phyloP scores from a whole-genome alignment of 2,113 vertebrate genomes.

The Haplotaxodon microlepis region DNA sequence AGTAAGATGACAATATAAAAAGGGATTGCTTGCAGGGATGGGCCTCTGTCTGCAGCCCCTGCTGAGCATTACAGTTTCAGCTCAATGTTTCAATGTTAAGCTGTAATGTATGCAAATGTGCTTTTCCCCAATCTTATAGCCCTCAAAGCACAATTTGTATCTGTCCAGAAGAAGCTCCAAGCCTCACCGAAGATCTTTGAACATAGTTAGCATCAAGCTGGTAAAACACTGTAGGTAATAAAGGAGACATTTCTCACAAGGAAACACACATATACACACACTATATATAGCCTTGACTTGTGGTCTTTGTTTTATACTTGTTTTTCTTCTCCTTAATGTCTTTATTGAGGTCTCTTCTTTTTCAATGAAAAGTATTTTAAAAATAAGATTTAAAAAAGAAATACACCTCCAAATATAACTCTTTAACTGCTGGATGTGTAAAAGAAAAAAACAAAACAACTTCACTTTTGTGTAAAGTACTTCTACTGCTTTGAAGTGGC shows the following conservation, averaged over 20 bases:
- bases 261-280: neutral
- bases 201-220: neutral
- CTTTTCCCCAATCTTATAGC: neutral
- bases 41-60: neutral
- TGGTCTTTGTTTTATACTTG: neutral
- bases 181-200: neutral
- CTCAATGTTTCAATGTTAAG: neutral
- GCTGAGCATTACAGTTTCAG: neutral
- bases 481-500: neutral
- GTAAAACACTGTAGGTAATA: neutral
- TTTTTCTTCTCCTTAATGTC: neutral
- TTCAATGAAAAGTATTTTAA: neutral
- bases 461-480: neutral
- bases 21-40: neutral
- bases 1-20: neutral
- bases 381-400: neutral
- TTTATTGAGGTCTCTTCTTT: neutral
- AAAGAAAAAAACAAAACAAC: neutral
- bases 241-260: neutral
- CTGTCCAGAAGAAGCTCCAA: neutral
- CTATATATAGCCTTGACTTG: neutral
- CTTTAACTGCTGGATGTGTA: neutral
- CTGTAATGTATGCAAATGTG: neutral
- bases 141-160: neutral
- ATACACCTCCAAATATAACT: neutral